phyloP scores from a whole-genome alignment of 2,888 invertebrate genomes.

The Synanthedon vespiformis region DNA sequence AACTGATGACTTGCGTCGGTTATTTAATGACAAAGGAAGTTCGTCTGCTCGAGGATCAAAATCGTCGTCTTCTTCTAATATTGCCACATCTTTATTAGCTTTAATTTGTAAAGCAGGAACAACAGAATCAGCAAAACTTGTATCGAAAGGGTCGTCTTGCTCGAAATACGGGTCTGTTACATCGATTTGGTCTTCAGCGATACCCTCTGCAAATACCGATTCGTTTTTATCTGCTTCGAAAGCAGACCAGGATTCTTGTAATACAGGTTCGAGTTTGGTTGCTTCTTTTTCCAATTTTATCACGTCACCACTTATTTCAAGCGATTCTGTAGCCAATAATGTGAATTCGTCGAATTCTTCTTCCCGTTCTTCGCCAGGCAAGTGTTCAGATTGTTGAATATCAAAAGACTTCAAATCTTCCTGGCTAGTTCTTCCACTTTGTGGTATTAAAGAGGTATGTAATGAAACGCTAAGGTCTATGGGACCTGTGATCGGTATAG shows the following conservation, averaged over 20 bases:
- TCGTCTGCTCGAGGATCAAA: constrained; percentile 78
- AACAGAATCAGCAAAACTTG: constrained; percentile 83
- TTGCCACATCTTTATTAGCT: constrained; percentile 46
- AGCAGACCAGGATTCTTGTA: constrained; percentile 74
- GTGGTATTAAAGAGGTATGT: constrained; percentile 64
- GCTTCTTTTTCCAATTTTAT: constrained; percentile 50
- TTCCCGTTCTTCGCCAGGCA: constrained; percentile 22
- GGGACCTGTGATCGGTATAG: constrained; percentile 75
- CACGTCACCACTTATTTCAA: constrained; percentile 69
- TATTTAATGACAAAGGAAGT: constrained; percentile 42
- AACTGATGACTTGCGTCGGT: constrained; percentile 61
- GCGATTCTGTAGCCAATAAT: constrained; percentile 81
- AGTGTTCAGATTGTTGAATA: constrained; percentile 8
- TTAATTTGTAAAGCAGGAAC: constrained; percentile 62
- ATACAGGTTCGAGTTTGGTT: constrained; percentile 49
- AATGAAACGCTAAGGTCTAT: constrained; percentile 78
- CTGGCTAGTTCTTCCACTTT: constrained; percentile 34
- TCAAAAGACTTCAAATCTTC: constrained; percentile 11
- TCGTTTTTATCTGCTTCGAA: constrained; percentile 71
- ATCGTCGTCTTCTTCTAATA: constrained; percentile 64
- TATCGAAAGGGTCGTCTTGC: constrained; percentile 86
- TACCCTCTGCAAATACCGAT: constrained; percentile 53
- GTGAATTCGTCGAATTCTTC: constrained; percentile 84
- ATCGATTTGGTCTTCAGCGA: constrained; percentile 59
- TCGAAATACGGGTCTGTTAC: constrained; percentile 60